Evolutionary conservation across 2,888 invertebrate species (phyloP).

Genomic region (Phalangium opilio): DNA sequence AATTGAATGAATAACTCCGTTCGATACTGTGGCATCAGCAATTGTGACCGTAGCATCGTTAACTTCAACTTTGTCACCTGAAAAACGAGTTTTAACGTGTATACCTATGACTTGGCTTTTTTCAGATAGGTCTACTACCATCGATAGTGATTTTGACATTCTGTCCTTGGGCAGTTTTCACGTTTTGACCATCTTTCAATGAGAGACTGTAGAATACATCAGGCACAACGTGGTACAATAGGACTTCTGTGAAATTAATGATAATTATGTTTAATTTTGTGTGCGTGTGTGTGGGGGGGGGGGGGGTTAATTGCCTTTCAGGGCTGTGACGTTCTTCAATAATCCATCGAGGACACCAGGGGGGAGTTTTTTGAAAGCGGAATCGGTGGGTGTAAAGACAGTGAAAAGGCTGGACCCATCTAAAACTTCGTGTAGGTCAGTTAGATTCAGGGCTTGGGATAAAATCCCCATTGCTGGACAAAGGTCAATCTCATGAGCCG

Average conservation of each 20-base stretch:
- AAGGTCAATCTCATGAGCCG: constrained; percentile 5
- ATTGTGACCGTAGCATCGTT: constrained; percentile 19
- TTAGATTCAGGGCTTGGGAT: constrained; percentile 7
- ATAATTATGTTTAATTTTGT: no score
- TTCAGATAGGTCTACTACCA: no score
- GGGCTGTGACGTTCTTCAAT: constrained; percentile 1
- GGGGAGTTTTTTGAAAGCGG: not conserved
- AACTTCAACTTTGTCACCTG: constrained; percentile 11
- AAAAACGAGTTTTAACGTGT: no score
- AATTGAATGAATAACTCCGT: constrained; percentile 24
- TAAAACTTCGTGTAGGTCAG: constrained; percentile 4
- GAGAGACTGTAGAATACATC: not conserved
- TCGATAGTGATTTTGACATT: not conserved
- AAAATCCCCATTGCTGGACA: constrained; percentile 10
- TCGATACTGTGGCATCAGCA: constrained; percentile 21
- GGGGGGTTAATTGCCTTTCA: constrained; percentile 2
- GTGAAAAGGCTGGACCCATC: constrained; percentile 1
- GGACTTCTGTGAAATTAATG: not conserved
- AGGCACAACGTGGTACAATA: constrained; percentile 1
- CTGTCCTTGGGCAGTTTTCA: constrained; percentile 3
- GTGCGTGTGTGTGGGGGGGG: no score
- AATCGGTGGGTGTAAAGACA: constrained; percentile 1
- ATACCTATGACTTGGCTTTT: no score
- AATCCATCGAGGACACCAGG: not conserved
- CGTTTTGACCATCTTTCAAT: not conserved